Evolutionary conservation across 1,140 invertebrate species (phyloP).

Genomic region (Trichonephila clavipes): DNA sequence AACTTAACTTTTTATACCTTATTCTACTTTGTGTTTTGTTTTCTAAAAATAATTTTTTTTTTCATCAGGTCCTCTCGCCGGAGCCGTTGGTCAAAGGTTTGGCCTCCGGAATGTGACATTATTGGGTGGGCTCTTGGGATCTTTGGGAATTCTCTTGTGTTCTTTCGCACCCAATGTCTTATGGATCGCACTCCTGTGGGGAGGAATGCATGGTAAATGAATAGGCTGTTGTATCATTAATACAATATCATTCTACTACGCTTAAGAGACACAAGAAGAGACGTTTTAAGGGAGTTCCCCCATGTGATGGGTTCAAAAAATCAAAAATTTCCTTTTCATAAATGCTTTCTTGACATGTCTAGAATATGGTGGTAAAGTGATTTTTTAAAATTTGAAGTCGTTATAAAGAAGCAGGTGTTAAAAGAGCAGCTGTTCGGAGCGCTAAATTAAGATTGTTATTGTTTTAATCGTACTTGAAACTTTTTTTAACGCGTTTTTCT

Average conservation of each 20-base stretch:
- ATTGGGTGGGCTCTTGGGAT: conserved; percentile 17
- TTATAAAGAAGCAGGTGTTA: too few species aligned
- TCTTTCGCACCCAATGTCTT: conserved; percentile 24
- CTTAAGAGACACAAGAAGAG: background rate
- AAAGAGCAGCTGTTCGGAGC: too few species aligned
- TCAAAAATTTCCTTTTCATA: too few species aligned
- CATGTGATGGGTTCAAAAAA: too few species aligned
- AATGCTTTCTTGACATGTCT: too few species aligned
- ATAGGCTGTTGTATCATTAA: background rate
- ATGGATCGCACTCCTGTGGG: conserved; percentile 57
- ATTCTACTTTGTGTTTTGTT: too few species aligned
- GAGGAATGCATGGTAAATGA: conserved; percentile 43
- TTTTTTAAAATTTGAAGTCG: too few species aligned
- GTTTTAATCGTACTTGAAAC: too few species aligned
- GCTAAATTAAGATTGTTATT: too few species aligned
- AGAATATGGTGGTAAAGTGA: too few species aligned
- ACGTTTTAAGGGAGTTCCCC: background rate
- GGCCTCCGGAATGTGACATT: conserved; percentile 17
- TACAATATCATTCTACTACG: background rate
- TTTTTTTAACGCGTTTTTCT: too few species aligned
- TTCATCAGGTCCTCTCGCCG: conserved; percentile 35
- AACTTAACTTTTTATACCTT: too few species aligned
- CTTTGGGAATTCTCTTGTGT: conserved; percentile 25
- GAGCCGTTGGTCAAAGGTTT: conserved; percentile 52
- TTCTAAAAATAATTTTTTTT: background rate